phyloP scores from a whole-genome alignment of 2,113 vertebrate genomes.

The Dromiciops gliroides region DNA sequence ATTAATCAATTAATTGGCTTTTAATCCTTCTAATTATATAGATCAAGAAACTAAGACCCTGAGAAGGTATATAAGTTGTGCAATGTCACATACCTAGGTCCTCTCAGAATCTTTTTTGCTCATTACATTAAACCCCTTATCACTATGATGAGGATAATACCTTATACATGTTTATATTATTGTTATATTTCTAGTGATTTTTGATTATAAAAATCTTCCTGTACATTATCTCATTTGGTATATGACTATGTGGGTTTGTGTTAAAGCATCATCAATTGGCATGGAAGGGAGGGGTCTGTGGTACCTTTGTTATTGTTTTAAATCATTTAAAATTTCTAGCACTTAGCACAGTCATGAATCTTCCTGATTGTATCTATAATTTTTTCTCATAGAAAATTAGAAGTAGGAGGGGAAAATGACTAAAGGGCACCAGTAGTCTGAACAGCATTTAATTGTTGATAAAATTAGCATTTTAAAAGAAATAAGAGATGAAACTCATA shows the following conservation, averaged over 20 bases:
- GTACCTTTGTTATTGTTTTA: background rate
- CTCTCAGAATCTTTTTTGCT: background rate
- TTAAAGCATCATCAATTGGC: background rate
- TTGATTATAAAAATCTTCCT: background rate
- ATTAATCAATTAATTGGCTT: background rate
- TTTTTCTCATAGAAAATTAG: slow-evolving; percentile 44
- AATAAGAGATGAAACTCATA: background rate
- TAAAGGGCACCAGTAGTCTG: background rate
- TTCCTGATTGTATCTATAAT: slow-evolving; percentile 1
- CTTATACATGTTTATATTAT: background rate
- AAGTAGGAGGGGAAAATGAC: slow-evolving; percentile 9
- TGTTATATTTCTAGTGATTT: background rate
- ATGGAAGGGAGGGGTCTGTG: background rate
- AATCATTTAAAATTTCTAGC: background rate
- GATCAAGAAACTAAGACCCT: background rate
- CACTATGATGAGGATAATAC: background rate
- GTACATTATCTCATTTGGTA: background rate
- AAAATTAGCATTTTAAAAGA: slow-evolving; percentile 14
- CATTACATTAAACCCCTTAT: background rate
- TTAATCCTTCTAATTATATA: background rate
- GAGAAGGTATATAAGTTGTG: background rate
- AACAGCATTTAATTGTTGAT: slow-evolving; percentile 32
- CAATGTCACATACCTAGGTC: background rate
- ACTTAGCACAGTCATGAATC: background rate
- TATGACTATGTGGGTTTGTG: slow-evolving; percentile 2